Percentiles rank a stretch among this genome's conserved stretches.
These are phyloP conservation scores for Caenorhabditis tropicalis DNA, from an alignment of 1,140 invertebrate genomes.

Conservation along the genomic window DNA sequence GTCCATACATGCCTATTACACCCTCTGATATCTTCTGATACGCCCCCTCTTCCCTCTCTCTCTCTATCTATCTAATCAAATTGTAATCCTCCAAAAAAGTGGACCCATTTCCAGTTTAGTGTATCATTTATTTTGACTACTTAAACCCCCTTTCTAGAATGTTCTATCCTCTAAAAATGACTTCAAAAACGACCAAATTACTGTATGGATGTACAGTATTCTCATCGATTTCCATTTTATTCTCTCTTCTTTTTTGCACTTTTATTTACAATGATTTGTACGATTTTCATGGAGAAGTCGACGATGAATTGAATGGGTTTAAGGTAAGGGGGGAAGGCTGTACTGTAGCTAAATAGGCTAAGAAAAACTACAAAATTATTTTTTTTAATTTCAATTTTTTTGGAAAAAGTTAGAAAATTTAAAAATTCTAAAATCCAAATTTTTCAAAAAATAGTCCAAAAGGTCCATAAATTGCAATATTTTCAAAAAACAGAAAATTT, in stretches of 20 bases:
- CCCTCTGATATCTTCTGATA: no score
- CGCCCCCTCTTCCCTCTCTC: no score
- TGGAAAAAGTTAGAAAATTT: no score
- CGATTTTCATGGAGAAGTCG: constrained; percentile 33
- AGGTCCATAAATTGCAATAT: no score
- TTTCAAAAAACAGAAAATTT: no score
- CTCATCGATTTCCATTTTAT: background rate
- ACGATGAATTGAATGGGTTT: background rate
- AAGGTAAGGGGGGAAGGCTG: background rate
- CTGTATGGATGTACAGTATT: background rate
- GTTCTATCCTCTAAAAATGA: background rate
- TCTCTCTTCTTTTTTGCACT: background rate
- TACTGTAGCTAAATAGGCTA: no score
- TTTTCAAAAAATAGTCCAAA: no score
- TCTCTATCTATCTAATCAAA: background rate
- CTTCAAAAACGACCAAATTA: background rate
- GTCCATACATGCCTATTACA: no score
- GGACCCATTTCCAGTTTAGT: background rate
- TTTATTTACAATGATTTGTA: constrained; percentile 41
- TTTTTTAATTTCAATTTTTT: no score
- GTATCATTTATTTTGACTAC: background rate
- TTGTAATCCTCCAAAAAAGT: constrained; percentile 9
- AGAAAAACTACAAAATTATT: no score
- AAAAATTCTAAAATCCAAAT: no score
- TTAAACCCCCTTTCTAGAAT: background rate